Evolutionary conservation across 2,888 invertebrate species (phyloP).

Genomic region (Azorinus chamasolen): DNA sequence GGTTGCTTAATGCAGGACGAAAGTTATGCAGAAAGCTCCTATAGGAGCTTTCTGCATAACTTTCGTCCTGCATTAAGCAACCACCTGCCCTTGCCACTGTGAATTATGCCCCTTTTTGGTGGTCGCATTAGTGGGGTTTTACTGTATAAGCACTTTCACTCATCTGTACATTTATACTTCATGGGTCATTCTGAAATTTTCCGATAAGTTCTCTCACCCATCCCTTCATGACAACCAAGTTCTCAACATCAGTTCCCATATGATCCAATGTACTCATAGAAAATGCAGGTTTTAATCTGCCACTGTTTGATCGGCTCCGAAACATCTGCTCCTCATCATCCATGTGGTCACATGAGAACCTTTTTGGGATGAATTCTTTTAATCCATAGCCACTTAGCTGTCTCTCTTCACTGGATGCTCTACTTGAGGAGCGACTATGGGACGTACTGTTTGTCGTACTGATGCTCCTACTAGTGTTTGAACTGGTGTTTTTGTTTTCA

Average conservation of each 20-base stretch:
- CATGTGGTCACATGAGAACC: constrained; percentile 40
- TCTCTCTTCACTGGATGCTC: constrained; percentile 74
- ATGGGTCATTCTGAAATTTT: constrained; percentile 74
- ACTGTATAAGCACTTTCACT: no score
- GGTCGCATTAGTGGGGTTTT: no score
- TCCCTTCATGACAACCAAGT: constrained; percentile 79
- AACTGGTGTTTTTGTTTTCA: constrained; percentile 45
- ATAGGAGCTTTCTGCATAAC: no score
- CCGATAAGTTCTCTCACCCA: constrained; percentile 81
- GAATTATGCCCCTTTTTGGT: no score
- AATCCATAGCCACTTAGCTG: constrained; percentile 47
- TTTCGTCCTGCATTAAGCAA: no score
- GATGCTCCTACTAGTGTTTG: constrained; percentile 55
- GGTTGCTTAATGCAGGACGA: no score
- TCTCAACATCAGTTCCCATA: constrained; percentile 73
- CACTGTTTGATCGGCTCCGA: constrained; percentile 37
- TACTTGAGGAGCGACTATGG: constrained; percentile 57
- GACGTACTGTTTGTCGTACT: constrained; percentile 65
- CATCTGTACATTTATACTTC: no score
- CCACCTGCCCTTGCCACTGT: no score
- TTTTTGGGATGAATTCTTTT: constrained; percentile 52
- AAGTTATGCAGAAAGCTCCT: no score
- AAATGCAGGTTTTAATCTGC: constrained; percentile 60
- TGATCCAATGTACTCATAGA: constrained; percentile 74
- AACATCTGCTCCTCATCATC: constrained; percentile 29